Conservation (phyloP, 2,797 vertebrate species). For the Pyrocephalus nanus region DNA sequence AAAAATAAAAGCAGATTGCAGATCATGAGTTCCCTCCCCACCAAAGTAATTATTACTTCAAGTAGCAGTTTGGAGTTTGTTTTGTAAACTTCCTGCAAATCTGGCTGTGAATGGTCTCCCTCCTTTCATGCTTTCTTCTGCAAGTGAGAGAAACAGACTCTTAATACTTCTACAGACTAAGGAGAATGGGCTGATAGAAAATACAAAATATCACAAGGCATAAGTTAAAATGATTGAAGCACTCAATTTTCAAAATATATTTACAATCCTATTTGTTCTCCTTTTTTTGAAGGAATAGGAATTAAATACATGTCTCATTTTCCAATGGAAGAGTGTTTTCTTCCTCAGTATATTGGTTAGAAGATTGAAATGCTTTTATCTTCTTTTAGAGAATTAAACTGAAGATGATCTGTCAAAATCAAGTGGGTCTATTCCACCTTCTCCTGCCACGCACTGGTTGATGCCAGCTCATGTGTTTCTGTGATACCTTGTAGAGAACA, state of each 20-base stretch:
- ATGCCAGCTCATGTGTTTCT: background rate
- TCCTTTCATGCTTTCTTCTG: background rate
- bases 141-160: background rate
- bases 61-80: background rate
- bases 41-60: background rate
- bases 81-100: background rate
- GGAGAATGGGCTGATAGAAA: background rate
- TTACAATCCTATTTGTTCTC: background rate
- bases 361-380: background rate
- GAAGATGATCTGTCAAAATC: constrained; percentile 2
- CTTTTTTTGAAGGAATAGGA: background rate
- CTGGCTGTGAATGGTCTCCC: background rate
- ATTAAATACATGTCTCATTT: background rate
- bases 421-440: background rate
- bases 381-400: background rate
- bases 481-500: background rate
- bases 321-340: background rate
- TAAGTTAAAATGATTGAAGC: background rate
- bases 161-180: background rate
- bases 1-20: background rate
- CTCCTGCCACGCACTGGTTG: background rate
- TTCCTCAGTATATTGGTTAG: background rate
- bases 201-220: background rate
- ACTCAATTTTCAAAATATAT: background rate
- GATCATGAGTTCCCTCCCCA: background rate